These are phyloP conservation scores for Dermolepida albohirtum DNA, from an alignment of 2,888 invertebrate species.

Conservation along the genomic window DNA sequence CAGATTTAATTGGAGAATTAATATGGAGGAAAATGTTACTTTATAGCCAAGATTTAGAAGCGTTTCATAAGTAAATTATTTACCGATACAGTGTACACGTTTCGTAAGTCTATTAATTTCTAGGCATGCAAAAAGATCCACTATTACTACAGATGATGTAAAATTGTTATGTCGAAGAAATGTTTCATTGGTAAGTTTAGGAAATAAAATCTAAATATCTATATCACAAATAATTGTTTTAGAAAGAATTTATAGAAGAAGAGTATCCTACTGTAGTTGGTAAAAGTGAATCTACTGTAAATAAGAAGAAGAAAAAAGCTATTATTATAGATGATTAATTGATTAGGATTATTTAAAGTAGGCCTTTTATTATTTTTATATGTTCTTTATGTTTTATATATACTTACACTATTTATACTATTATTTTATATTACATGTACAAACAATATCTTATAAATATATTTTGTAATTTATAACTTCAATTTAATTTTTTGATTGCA, in stretches of 20 bases:
- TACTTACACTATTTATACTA: slow-evolving; percentile 1
- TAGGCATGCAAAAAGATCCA: slow-evolving; percentile 74
- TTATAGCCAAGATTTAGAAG: slow-evolving; percentile 73
- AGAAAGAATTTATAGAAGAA: slow-evolving; percentile 48
- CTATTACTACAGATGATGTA: slow-evolving; percentile 74
- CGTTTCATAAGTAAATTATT: slow-evolving; percentile 72
- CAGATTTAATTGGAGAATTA: slow-evolving; percentile 72
- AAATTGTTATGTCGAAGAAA: slow-evolving; percentile 73
- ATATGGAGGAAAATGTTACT: slow-evolving; percentile 69
- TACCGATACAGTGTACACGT: too few species aligned
- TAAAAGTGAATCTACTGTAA: slow-evolving; percentile 18
- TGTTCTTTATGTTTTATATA: slow-evolving; percentile 6
- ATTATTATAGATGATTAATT: slow-evolving; percentile 17
- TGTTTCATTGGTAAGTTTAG: slow-evolving; percentile 69
- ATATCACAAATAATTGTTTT: background rate
- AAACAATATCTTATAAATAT: too few species aligned
- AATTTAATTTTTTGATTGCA: too few species aligned
- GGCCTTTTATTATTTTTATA: too few species aligned
- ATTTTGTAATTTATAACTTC: too few species aligned
- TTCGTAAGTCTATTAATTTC: slow-evolving; percentile 49
- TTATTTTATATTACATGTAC: too few species aligned
- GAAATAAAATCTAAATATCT: too few species aligned
- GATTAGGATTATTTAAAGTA: too few species aligned
- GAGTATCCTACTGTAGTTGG: slow-evolving; percentile 28
- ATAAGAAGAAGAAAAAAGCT: slow-evolving; percentile 44